Percentiles rank a stretch among this genome's conserved stretches.
Conservation (phyloP, 2,888 invertebrate species). For the Caenorhabditis sp. region DNA sequence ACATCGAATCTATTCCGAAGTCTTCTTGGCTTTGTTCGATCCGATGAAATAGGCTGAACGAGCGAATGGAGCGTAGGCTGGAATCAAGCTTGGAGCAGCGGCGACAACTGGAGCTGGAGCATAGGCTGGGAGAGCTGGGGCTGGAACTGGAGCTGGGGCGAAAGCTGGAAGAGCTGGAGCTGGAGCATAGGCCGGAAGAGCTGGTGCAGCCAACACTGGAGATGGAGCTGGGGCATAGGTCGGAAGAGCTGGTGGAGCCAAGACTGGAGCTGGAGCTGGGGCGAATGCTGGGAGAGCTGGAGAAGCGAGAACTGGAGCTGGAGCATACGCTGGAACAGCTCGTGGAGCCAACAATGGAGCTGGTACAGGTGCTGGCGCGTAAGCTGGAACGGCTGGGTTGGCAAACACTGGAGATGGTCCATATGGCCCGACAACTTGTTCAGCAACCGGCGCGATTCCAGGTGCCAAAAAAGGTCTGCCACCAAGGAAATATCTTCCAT, state of each 20-base stretch:
- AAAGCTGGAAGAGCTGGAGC: constrained; percentile 8
- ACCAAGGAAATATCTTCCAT: too few species aligned
- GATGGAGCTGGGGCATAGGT: constrained; percentile 14
- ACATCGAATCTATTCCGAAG: constrained; percentile 11
- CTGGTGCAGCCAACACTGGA: constrained; percentile 26
- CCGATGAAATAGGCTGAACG: constrained; percentile 49
- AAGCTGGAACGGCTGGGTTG: background rate
- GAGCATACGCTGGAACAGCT: constrained; percentile 27
- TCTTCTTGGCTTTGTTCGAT: constrained; percentile 47
- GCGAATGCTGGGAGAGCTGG: constrained; percentile 25
- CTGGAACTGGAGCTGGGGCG: constrained; percentile 17
- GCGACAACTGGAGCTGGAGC: constrained; percentile 18
- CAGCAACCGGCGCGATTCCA: background rate
- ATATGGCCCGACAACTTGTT: background rate
- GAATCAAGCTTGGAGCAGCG: constrained; percentile 10
- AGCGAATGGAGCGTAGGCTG: constrained; percentile 51
- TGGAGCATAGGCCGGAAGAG: constrained; percentile 24
- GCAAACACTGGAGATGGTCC: background rate
- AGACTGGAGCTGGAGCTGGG: constrained; percentile 18
- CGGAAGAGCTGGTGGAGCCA: constrained; percentile 17
- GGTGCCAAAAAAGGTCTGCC: background rate
- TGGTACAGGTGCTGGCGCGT: constrained; percentile 18
- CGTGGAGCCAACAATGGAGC: constrained; percentile 20
- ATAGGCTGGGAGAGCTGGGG: constrained; percentile 26
- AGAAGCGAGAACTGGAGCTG: constrained; percentile 22